Base-by-base conservation (phyloP, 2,888 invertebrate species). In the Heteromyza rotundicornis region DNA sequence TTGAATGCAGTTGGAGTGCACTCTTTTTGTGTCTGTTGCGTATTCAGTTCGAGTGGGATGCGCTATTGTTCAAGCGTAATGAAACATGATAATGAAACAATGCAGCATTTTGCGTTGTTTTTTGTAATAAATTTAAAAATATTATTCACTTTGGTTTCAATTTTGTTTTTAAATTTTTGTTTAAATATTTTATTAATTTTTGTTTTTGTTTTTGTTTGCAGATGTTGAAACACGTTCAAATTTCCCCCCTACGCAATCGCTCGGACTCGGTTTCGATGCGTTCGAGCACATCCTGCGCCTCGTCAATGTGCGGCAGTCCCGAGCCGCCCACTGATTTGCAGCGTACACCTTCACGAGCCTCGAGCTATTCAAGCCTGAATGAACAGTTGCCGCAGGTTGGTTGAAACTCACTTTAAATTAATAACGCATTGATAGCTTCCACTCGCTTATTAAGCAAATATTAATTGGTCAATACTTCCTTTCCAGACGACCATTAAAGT, bases 141-240 rank as follows among this genome's bases (percentile, higher is more conserved):
- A n/a, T n/a, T n/a, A n/a, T n/a, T n/a, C n/a, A n/a, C n/a, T 32
- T 32, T 32, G 5, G 7, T 32, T 8, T 32, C 12, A 32, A 40
- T 40, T n/a, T 40, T n/a, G 5, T 40, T n/a, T 40, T 40, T n/a
- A 14, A 40, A 14, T 32, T 53, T 53, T 32, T 2, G 2, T 44
- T 24, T 44, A 14, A 32, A 35, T 56, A 50, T 51, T 49, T 16
- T 47, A 47, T 47, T n/a, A 14, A 16, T 10, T 40, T 14, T 40
- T 40, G 14, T 40, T 40, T n/a, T 40, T 60, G 60, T 66, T 62
- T 73, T 71, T 72, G 63, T n/a, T 84, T 85, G 1, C 80, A 87
- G 86, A 94, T 94, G 94, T 87, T 94, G 88, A 94, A 94, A 86
- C 94, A 94, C 90, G 94, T 94, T 84, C 93, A 93, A 85, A 90